Evolutionary conservation across 2,797 vertebrate species (phyloP).

Genomic region (Diglossa cyanea): DNA sequence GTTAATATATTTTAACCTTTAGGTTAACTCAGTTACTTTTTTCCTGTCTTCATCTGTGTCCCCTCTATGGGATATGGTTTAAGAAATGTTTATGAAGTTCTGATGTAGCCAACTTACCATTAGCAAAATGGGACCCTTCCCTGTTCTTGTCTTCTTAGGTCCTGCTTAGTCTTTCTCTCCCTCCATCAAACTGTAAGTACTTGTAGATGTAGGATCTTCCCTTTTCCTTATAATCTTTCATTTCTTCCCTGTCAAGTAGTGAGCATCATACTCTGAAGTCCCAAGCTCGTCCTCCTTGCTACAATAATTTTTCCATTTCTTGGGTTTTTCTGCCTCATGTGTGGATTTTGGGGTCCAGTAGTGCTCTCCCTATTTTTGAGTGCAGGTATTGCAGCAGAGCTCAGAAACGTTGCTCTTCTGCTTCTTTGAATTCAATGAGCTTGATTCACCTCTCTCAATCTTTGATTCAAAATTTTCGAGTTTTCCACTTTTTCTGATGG

Average conservation of each 20-base stretch:
- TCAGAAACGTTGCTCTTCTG: not conserved
- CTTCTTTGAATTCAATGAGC: not conserved
- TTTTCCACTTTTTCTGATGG: not conserved
- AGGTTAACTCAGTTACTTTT: not conserved
- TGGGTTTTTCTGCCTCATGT: not conserved
- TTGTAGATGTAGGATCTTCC: not conserved
- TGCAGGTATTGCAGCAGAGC: not conserved
- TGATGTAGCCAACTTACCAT: not conserved
- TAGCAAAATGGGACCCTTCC: not conserved
- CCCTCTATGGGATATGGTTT: not conserved
- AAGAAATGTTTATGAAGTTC: not conserved
- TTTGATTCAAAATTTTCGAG: not conserved
- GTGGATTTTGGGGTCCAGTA: not conserved
- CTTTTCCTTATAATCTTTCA: not conserved
- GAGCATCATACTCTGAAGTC: not conserved
- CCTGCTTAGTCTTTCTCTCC: constrained; percentile 19
- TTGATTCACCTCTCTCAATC: not conserved
- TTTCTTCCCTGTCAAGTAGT: not conserved
- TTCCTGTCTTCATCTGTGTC: not conserved
- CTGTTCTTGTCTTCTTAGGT: not conserved
- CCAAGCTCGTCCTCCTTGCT: not conserved
- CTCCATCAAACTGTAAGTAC: constrained; percentile 67
- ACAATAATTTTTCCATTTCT: not conserved
- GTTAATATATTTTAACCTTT: not conserved
- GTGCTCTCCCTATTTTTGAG: not conserved